These are phyloP conservation scores for Lepus americanus DNA, from an alignment of 2,113 vertebrate genomes.

Conservation along the genomic window DNA sequence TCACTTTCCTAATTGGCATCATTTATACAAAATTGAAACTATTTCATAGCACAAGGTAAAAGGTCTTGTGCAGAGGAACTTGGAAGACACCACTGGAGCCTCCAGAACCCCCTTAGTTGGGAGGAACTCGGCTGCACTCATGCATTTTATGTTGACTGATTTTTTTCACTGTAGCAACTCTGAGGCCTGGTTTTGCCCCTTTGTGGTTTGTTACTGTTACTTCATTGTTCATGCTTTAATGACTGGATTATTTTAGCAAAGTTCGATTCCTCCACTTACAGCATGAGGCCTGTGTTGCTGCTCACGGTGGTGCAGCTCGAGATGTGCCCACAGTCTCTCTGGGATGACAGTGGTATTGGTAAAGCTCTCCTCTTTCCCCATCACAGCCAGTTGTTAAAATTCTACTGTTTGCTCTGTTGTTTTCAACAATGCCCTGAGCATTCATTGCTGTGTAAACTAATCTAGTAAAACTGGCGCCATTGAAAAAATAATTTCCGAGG, in stretches of 20 bases:
- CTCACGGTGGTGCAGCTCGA: neutral
- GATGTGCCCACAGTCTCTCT: too few relatives aligned
- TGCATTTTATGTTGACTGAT: neutral
- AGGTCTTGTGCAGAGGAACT: neutral
- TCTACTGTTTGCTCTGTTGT: neutral
- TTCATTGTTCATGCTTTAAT: neutral
- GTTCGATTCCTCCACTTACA: too few relatives aligned
- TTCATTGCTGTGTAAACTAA: neutral
- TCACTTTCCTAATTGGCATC: neutral
- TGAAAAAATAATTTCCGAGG: neutral
- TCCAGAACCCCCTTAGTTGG: neutral
- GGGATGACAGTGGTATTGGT: neutral
- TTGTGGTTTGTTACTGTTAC: neutral
- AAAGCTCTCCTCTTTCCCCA: neutral
- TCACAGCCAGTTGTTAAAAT: neutral
- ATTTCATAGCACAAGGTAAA: neutral
- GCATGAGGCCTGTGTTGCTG: neutral
- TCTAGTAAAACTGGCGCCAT: neutral
- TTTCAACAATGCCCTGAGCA: neutral
- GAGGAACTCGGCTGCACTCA: neutral
- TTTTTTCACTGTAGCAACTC: neutral
- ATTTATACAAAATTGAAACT: constrained; percentile 32
- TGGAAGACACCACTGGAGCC: neutral
- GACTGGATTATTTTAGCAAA: neutral
- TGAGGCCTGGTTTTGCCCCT: neutral